phyloP scores from a whole-genome alignment of 2,113 vertebrate species.

The Acrocephalus arundinaceus region DNA sequence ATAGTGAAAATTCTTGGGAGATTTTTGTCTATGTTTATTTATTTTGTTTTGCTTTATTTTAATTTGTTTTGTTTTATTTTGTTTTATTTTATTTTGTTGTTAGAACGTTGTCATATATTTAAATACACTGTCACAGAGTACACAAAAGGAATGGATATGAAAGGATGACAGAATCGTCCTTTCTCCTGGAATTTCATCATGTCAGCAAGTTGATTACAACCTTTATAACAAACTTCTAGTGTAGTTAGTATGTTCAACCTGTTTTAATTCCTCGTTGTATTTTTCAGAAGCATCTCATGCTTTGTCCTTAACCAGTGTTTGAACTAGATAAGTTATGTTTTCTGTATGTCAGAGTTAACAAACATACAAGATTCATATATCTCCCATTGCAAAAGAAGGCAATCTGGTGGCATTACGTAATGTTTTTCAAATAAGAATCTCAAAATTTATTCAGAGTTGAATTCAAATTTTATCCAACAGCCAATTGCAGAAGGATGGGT shows the following conservation, averaged over 20 bases:
- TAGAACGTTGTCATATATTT: neutral
- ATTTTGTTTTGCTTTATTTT: too few relatives aligned
- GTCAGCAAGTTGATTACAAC: neutral
- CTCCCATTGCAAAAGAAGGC: neutral
- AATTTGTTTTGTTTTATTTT: neutral
- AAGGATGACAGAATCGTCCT: neutral
- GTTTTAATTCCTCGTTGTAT: neutral
- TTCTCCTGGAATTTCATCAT: neutral
- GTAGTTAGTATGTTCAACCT: neutral
- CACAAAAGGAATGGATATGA: neutral
- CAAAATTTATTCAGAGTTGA: neutral
- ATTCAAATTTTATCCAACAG: neutral
- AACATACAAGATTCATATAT: neutral
- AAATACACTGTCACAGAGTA: neutral
- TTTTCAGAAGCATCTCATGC: neutral
- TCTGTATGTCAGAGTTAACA: neutral
- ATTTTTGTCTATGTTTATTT: neutral
- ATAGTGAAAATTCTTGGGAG: neutral
- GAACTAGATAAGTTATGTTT: neutral
- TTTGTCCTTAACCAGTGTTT: neutral
- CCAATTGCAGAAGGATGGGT: neutral
- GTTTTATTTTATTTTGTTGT: neutral
- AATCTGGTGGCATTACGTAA: neutral
- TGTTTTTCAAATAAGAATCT: neutral
- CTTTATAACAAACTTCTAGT: neutral